Evolutionary conservation across 2,797 vertebrate genomes (phyloP).

Genomic region (Apogon talboti): DNA sequence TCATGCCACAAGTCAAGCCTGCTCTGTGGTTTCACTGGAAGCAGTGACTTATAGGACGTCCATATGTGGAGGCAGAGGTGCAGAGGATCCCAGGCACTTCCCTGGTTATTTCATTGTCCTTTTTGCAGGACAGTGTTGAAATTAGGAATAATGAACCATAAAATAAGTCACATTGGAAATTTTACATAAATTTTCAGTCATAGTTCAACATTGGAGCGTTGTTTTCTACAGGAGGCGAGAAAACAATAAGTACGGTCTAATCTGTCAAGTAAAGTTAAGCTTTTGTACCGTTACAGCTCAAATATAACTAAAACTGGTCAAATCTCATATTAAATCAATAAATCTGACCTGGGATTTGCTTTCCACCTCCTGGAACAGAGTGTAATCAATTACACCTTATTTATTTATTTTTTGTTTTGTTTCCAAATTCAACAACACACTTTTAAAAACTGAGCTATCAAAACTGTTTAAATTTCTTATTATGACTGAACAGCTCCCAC

Average conservation of each 20-base stretch:
- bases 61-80: constrained; percentile 13
- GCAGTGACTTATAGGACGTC: constrained; percentile 13
- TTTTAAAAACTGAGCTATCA: no score
- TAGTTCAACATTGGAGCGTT: no score
- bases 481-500: not conserved
- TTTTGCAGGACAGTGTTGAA: not conserved
- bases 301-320: constrained; percentile 3
- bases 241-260: not conserved
- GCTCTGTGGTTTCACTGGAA: constrained; percentile 35
- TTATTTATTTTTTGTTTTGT: no score
- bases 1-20: not conserved
- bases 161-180: not conserved
- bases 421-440: no score
- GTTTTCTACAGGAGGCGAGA: not conserved
- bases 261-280: no score
- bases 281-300: no score
- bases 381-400: not conserved
- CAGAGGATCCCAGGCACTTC: not conserved
- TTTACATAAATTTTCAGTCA: not conserved
- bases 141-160: not conserved
- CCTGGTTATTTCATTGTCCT: not conserved
- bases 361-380: constrained; percentile 12
- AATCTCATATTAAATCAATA: not conserved
- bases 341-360: not conserved
- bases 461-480: not conserved